Conservation (phyloP, 2,888 invertebrate genomes). For the Sminthurides aquaticus region DNA sequence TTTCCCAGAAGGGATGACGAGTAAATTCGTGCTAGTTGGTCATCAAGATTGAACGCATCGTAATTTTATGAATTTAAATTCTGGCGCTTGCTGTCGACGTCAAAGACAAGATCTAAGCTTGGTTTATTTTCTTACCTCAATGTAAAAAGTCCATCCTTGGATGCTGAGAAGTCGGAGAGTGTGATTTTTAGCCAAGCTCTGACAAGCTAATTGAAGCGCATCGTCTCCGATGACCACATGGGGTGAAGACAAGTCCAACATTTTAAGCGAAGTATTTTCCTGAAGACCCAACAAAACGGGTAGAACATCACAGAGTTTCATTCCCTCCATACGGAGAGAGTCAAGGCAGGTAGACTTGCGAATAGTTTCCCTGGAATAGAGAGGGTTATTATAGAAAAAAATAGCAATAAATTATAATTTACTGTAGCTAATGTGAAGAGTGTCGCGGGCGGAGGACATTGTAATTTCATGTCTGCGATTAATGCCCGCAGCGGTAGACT, state of each 20-base stretch:
- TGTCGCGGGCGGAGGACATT: not conserved
- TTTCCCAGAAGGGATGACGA: too few relatives aligned
- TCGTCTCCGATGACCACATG: conserved; percentile 52
- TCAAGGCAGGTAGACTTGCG: conserved; percentile 52
- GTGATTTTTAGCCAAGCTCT: conserved; percentile 50
- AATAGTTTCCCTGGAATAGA: conserved; percentile 48
- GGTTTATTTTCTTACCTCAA: conserved; percentile 54
- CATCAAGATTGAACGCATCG: too few relatives aligned
- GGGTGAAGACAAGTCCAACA: conserved; percentile 53
- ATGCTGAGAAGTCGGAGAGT: conserved; percentile 52
- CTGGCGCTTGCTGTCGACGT: too few relatives aligned
- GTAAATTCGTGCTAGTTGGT: too few relatives aligned
- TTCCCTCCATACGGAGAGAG: conserved; percentile 52
- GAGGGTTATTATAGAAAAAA: conserved; percentile 7
- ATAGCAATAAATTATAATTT: conserved; percentile 15
- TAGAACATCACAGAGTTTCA: conserved; percentile 53
- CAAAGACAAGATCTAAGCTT: too few relatives aligned
- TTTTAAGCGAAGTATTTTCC: conserved; percentile 52
- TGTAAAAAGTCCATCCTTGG: conserved; percentile 55
- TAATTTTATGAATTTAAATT: too few relatives aligned
- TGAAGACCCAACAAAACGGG: conserved; percentile 53
- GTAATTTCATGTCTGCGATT: conserved; percentile 2
- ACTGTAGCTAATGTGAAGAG: not conserved
- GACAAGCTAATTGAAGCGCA: conserved; percentile 50
- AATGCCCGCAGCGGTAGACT: too few relatives aligned